Conservation (phyloP, 1,140 invertebrate genomes). For the Holcopasites calliopsidis region DNA sequence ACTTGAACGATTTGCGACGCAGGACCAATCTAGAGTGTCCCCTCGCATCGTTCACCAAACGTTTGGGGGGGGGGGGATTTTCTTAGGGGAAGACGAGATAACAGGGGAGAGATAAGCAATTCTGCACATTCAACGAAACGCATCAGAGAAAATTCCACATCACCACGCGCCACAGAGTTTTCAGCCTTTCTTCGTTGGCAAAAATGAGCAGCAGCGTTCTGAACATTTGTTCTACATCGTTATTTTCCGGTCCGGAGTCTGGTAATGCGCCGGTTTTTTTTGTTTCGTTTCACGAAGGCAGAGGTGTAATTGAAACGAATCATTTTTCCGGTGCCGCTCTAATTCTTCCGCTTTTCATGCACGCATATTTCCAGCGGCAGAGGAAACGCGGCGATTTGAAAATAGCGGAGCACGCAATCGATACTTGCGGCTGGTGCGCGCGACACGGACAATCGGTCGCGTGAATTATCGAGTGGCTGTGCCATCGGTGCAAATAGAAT, state of each 20-base stretch:
- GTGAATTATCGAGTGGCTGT: constrained; percentile 39
- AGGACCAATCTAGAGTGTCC: background rate
- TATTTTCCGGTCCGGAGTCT: background rate
- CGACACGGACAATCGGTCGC: constrained; percentile 31
- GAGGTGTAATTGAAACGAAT: constrained; percentile 22
- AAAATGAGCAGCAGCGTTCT: background rate
- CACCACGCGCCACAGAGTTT: background rate
- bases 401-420: constrained; percentile 8
- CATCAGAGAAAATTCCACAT: background rate
- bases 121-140: background rate
- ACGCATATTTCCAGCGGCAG: background rate
- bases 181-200: background rate
- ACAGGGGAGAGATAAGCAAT: background rate
- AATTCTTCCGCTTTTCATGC: background rate
- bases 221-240: background rate
- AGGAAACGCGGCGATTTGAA: background rate
- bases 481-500: constrained; percentile 23
- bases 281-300: background rate
- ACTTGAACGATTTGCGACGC: background rate
- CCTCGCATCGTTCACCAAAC: background rate
- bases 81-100: no score
- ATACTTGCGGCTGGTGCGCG: background rate
- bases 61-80: background rate
- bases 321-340: background rate
- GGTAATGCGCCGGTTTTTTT: constrained; percentile 11